Evolutionary conservation across 64 coral and sea anemone genomes (phyloP), one percentile per base, ranked within the genome.

Genomic region (Pocillopora damicornis): DNA sequence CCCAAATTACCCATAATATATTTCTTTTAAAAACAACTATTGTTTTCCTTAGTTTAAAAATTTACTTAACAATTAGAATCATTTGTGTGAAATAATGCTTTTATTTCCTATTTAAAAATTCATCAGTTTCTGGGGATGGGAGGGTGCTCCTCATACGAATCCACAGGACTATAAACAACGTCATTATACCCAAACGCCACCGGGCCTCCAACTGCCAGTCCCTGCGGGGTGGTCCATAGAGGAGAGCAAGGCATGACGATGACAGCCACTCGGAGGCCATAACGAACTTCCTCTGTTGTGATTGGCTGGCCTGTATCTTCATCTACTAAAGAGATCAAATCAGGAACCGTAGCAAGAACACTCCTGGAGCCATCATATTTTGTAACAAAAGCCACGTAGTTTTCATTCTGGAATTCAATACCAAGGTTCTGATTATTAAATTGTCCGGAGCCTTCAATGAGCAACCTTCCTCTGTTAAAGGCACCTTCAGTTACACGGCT

Each of bases 351-450:
- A 16, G 93, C 93, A 5, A 90, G 26, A 51, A 95, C 59, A 61
- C 88, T 76, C 82, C 79, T 98, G 18, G 90, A 79, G 66, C 87
- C 90, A 73, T 90, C 84, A 75, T 79, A 23, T 12, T 60, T 89
- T 4, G 74, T 89, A 8, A 38, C 74, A 25, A 90, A 91, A 42
- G 82, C 95, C 20, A 94, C 61, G 68, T 90, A 80, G 59, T 98
- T 98, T 76, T 98, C 95, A 77, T 98, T 98, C 86, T 98, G 95
- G 82, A 98, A 91, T 51, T 92, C 87, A 8, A 98, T 67, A 34
- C 60, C 61, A 5, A 94, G 59, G 2, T 63, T 77, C 23, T 37
- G 15, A 37, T 87, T 63, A 57, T 79, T 79, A 67, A 76, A 58
- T 25, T 73, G 22, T 25, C 63, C 13, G 8, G 76, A 87, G 37